Evolutionary conservation across 2,888 invertebrate species (phyloP), one percentile per base, ranked within the genome.

Genomic region (Coelopa pilipes): DNA sequence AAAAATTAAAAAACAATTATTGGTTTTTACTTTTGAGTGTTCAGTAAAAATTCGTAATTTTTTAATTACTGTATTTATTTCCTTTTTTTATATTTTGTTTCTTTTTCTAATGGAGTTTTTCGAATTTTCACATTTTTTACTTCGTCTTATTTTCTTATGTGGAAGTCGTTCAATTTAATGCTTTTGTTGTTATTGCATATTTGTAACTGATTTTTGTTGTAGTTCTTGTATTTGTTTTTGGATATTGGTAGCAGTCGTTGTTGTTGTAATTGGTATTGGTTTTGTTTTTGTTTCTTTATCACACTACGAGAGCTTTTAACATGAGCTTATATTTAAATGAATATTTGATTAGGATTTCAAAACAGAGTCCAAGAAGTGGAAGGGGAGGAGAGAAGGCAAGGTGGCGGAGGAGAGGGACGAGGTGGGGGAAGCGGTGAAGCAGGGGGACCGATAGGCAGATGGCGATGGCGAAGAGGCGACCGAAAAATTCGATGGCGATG

Each of bases 341-440:
- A 66, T 66, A 50, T 66, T 66, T 21, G 50, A 49, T 66, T 49
- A 66, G 50, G 50, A 62, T 62, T n/a, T n/a, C 12, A 62, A 34
- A 53, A 15, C 10, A 53, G 2, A 15, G 10, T 15, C 53, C 3
- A 53, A 53, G 34, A 34, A 34, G 34, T 34, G 7, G 7, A 34
- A 34, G 34, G 34, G 4, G 7, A 34, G 4, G 53, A 53, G 49
- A 13, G 53, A 53, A 53, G 53, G 3, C 3, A 9, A 53, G 53
- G 4, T 5, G 53, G n/a, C 2, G 53, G 15, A 53, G 53, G 3
- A 4, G 53, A 53, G 4, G 10, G 15, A 53, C 13, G 13, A 53
- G 5, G 53, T 7, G 10, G 53, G 10, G 10, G n/a, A 53, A n/a
- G n/a, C 10, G 53, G n/a, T 13, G 34, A 34, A 34, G 34, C 34